Base-by-base conservation (phyloP, 2,888 invertebrate species). In the Acanthosepion esculentum region DNA sequence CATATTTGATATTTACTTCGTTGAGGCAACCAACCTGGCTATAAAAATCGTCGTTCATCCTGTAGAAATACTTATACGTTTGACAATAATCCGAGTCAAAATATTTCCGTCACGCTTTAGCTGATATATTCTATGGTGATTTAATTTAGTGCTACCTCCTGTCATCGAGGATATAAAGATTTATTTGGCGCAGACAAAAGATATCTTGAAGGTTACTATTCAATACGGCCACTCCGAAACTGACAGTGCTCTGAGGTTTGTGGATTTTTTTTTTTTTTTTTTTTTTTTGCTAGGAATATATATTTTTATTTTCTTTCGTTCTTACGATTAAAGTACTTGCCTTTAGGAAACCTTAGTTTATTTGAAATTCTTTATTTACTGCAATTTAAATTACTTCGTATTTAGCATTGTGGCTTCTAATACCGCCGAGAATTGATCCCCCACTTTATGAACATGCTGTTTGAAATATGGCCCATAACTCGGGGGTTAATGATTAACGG, bases 41-140 rank as follows among this genome's bases (percentile, higher is more conserved):
- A 92, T 92, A 92, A 92, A 92, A 92, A 92, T 92, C 92, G 92
- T 50, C 92, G 48, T 92, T 92, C 92, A 92, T 92, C 92, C n/a
- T 92, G 48, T 41, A 50, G 48, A 92, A 48, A 50, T 50, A 92
- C 78, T 15, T 8, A 78, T 12, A 78, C n/a, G 12, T 78, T 78
- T 78, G 78, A 78, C 78, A 78, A 78, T 78, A 78, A 78, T 78
- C 29, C 78, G 29, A 78, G 78, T 78, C 78, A n/a, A 78, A 78
- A 78, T 12, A 78, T 78, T 8, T 78, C 78, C 29, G 78, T 78
- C n/a, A 78, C 78, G n/a, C 78, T 59, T 59, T 59, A 59, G 59
- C 7, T 59, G 59, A 59, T 59, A 59, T 59, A 59, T 59, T 92
- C 92, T 92, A 92, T 92, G 92, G 50, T 50, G 50, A 92, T 92